A percentile compares a stretch with the other conserved stretches of the same genome.
phyloP scores from a whole-genome alignment of 2,797 vertebrate genomes.

The Uromys caudimaculatus region DNA sequence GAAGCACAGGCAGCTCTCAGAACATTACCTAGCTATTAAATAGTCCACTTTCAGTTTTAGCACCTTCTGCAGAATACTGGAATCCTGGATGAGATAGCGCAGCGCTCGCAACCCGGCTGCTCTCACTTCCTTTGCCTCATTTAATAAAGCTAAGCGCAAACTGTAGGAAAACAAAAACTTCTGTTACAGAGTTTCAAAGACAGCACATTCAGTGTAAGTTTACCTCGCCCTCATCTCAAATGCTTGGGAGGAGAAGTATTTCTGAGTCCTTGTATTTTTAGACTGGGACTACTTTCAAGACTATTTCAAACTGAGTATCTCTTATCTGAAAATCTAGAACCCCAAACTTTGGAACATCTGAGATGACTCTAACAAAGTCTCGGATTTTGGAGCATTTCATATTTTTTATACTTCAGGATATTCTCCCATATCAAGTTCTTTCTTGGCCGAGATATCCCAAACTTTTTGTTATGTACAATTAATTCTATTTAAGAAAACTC shows the following conservation, averaged over 20 bases:
- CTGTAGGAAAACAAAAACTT: conserved; percentile 85
- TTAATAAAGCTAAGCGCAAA: conserved; percentile 96
- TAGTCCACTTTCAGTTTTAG: conserved; percentile 98
- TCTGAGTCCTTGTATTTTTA: neutral
- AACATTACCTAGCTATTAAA: conserved; percentile 96
- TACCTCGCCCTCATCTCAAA: neutral
- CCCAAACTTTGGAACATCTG: neutral
- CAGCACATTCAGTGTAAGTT: neutral
- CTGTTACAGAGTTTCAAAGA: neutral
- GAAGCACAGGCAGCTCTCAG: neutral
- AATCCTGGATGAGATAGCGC: conserved; percentile 97
- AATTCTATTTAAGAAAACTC: neutral
- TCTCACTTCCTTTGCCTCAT: conserved; percentile 99
- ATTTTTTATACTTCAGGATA: neutral
- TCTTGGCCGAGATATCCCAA: neutral
- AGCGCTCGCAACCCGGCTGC: conserved; percentile 97
- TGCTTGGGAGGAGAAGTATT: neutral
- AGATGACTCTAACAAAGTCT: neutral
- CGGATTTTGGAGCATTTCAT: neutral
- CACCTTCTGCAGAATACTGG: conserved; percentile 96
- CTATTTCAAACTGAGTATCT: neutral
- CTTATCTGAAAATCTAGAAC: neutral
- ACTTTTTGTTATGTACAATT: neutral
- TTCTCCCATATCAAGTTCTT: neutral
- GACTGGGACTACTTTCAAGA: neutral